Percentiles rank a stretch among this genome's conserved stretches.
Conservation (phyloP, 2,888 invertebrate species). For the Dasysyrphus albostriatus region DNA sequence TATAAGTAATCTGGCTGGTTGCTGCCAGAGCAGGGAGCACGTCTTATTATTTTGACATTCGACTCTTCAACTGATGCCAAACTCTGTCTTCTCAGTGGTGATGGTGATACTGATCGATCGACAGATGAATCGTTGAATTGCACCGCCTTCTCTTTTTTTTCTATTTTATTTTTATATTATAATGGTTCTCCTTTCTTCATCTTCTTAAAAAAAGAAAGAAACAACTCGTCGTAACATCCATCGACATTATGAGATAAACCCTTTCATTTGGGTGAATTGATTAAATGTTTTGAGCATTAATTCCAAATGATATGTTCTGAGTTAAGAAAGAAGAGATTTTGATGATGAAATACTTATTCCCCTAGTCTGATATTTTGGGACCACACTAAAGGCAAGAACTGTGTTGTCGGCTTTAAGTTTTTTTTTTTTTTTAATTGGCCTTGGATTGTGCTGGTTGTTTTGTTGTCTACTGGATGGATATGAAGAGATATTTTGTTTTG, state of each 20-base stretch:
- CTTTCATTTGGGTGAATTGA: conserved; percentile 56
- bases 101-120: conserved; percentile 51
- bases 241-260: conserved; percentile 55
- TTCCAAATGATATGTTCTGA: conserved; percentile 61
- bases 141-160: conserved; percentile 22
- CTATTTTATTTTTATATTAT: background rate
- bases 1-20: background rate
- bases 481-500: background rate
- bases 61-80: conserved; percentile 30
- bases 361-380: conserved; percentile 41
- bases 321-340: conserved; percentile 23
- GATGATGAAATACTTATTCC: background rate
- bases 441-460: conserved; percentile 13
- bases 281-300: conserved; percentile 68
- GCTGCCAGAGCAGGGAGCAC: background rate
- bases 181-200: background rate
- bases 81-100: background rate
- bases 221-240: background rate
- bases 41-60: conserved; percentile 57
- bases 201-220: background rate
- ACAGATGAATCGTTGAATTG: conserved; percentile 56
- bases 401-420: background rate
- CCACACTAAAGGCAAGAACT: conserved; percentile 50
- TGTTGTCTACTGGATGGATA: background rate
- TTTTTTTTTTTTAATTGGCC: conserved; percentile 32